Evolutionary conservation across 2,113 vertebrate species (phyloP), one percentile per base, ranked within the genome.

Genomic region (Oreochromis spilurus): DNA sequence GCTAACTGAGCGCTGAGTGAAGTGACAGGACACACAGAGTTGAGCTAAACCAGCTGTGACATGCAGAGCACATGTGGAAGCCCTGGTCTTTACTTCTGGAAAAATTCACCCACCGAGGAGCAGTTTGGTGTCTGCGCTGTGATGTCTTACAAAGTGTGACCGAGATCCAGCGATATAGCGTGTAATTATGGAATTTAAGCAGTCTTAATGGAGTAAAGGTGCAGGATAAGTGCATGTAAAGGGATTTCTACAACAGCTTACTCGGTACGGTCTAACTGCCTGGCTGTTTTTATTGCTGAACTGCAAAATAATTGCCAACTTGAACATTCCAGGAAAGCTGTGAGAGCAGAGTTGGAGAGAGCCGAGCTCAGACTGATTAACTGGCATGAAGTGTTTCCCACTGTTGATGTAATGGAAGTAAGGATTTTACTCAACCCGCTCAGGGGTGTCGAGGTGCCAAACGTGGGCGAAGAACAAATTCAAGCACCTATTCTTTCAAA

Each of bases 21-120:
- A 88, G 83, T 87, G 93, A 91, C 87, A 85, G 84, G 84, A 85
- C 84, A 52, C 40, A 58, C 84, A n/a, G 79, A 81, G 89, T 81
- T 87, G 90, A 92, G 87, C 40, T 60, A 89, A 92, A 94, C 54
- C 83, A 87, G 90, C 89, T 87, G 88, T 88, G 91, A 93, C 90
- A 86, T 45, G 54, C 29, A 19, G 81, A 13, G 79, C 78, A 90
- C 65, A 87, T 65, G 86, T 7, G n/a, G 57, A 50, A 53, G 77
- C 14, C 77, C 79, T 17, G 21, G 5, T 77, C 72, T 81, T 45
- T 75, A 85, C 17, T 79, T 85, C 38, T 43, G 53, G 45, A 70
- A 77, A 79, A 75, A 55, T 5, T n/a, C 5, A 78, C 21, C 55
- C 62, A 12, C 52, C 5, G 3, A 83, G 9, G 11, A 83, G 21